These are phyloP conservation scores for Polymixis flavicincta DNA, from an alignment of 2,888 invertebrate genomes.

Conservation along the genomic window DNA sequence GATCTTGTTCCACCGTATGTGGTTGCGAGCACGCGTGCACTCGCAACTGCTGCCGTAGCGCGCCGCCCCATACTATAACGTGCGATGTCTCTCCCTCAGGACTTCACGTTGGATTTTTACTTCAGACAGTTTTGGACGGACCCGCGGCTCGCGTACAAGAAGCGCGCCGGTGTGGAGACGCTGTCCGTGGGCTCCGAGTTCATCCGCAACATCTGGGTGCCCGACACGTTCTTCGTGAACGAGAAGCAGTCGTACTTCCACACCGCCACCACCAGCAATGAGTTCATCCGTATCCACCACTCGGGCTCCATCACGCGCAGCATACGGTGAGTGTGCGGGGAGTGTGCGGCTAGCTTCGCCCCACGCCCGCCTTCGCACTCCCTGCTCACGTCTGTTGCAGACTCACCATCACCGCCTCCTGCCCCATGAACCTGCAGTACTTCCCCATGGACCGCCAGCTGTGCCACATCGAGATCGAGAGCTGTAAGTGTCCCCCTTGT, in stretches of 20 bases:
- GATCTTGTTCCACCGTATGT: slow-evolving; percentile 28
- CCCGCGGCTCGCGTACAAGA: slow-evolving; percentile 96
- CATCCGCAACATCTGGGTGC: slow-evolving; percentile 99
- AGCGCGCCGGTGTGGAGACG: slow-evolving; percentile 95
- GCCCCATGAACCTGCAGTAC: slow-evolving; percentile 98
- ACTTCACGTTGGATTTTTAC: slow-evolving; percentile 99
- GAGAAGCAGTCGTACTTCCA: slow-evolving; percentile 99
- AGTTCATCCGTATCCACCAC: slow-evolving; percentile 98
- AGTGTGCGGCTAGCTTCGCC: neutral
- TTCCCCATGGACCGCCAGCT: slow-evolving; percentile 98
- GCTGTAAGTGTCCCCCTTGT: slow-evolving; percentile 94
- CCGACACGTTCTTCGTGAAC: slow-evolving; percentile 99
- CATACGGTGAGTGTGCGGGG: slow-evolving; percentile 92
- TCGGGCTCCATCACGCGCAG: slow-evolving; percentile 97
- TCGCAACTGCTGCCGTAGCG: neutral
- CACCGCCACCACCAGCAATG: slow-evolving; percentile 99
- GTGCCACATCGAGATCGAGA: slow-evolving; percentile 98
- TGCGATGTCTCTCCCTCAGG: slow-evolving; percentile 88
- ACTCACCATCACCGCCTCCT: slow-evolving; percentile 97
- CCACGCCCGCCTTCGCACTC: slow-evolving; percentile 6
- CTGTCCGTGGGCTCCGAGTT: slow-evolving; percentile 97
- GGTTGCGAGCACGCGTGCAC: neutral
- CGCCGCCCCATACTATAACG: slow-evolving; percentile 44
- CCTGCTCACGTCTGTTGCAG: slow-evolving; percentile 87
- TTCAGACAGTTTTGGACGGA: slow-evolving; percentile 99